A percentile compares a stretch with the other conserved stretches of the same genome.
phyloP scores from a whole-genome alignment of 2,797 vertebrate genomes.

The Hapalemur alaotrensis region DNA sequence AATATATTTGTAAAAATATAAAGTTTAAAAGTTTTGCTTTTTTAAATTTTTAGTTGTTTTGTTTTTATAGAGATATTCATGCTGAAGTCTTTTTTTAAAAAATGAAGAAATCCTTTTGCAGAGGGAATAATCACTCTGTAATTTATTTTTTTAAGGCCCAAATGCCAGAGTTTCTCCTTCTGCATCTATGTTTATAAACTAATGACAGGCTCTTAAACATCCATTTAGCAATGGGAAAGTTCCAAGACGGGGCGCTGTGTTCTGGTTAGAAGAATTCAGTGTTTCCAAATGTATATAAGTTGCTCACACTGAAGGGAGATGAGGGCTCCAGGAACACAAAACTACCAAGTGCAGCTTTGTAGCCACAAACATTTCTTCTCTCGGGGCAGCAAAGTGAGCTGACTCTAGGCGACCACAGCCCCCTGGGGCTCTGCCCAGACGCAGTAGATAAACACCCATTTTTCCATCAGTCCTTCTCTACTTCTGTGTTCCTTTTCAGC shows the following conservation, averaged over 20 bases:
- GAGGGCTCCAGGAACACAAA: neutral
- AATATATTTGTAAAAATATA: neutral
- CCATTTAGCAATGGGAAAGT: slow-evolving; percentile 45
- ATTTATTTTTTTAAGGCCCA: slow-evolving; percentile 10
- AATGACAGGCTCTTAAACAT: slow-evolving; percentile 55
- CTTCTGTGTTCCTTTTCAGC: neutral
- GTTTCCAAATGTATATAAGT: neutral
- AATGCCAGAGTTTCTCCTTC: slow-evolving; percentile 3
- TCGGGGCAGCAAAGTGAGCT: too few species aligned
- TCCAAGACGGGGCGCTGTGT: neutral
- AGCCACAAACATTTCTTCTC: neutral
- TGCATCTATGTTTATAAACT: slow-evolving; percentile 51
- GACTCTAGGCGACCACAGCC: neutral
- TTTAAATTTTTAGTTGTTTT: neutral
- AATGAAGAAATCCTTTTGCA: slow-evolving; percentile 4
- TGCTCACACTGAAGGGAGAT: neutral
- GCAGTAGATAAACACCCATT: accelerated
- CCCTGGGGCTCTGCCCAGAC: neutral
- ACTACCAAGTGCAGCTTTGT: neutral
- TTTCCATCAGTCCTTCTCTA: neutral
- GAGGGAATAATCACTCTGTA: neutral
- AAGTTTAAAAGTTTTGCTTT: neutral
- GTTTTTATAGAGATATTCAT: neutral
- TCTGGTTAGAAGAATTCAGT: slow-evolving; percentile 33
- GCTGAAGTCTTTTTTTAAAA: neutral